A percentile compares a stretch with the other conserved stretches of the same genome.
Conservation (phyloP, 1,140 invertebrate species). For the Eumaeus atala region DNA sequence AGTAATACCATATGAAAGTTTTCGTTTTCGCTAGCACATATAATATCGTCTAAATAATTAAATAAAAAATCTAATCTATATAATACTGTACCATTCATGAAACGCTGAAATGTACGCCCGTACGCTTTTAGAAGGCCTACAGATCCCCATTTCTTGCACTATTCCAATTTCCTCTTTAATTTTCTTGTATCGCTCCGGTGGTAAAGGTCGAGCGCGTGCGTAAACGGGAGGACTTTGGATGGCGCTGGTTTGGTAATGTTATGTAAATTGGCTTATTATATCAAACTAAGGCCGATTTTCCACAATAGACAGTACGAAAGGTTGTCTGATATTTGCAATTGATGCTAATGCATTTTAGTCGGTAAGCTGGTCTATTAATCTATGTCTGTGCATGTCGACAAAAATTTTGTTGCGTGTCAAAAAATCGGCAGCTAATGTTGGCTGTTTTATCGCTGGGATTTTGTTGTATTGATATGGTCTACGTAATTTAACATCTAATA, state of each 20-base stretch:
- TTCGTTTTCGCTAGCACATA: constrained; percentile 11
- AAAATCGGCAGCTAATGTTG: constrained; percentile 27
- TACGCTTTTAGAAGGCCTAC: constrained; percentile 18
- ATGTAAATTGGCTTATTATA: constrained; percentile 14
- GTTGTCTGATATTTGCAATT: constrained; percentile 8
- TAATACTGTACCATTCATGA: constrained; percentile 13
- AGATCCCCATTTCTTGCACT: constrained; percentile 22
- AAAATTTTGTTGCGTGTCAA: constrained; percentile 20
- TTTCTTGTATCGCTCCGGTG: constrained; percentile 12
- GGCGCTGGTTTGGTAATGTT: constrained; percentile 17
- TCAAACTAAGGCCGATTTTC: constrained; percentile 8
- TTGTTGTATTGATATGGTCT: constrained; percentile 19
- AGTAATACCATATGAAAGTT: background rate
- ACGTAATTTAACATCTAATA: constrained; percentile 22
- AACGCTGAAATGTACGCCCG: constrained; percentile 10
- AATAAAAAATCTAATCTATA: constrained; percentile 14
- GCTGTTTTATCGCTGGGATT: constrained; percentile 23
- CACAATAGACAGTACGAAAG: constrained; percentile 15
- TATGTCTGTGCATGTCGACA: constrained; percentile 17
- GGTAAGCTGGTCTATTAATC: constrained; percentile 18
- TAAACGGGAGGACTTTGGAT: constrained; percentile 16
- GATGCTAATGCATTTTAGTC: constrained; percentile 13
- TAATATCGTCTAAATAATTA: constrained; percentile 20
- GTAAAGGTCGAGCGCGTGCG: constrained; percentile 3
- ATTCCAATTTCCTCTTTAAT: constrained; percentile 19